Evolutionary conservation across 2,113 vertebrate genomes (phyloP), one percentile per base, ranked within the genome.

Genomic region (Hepsetus odoe): DNA sequence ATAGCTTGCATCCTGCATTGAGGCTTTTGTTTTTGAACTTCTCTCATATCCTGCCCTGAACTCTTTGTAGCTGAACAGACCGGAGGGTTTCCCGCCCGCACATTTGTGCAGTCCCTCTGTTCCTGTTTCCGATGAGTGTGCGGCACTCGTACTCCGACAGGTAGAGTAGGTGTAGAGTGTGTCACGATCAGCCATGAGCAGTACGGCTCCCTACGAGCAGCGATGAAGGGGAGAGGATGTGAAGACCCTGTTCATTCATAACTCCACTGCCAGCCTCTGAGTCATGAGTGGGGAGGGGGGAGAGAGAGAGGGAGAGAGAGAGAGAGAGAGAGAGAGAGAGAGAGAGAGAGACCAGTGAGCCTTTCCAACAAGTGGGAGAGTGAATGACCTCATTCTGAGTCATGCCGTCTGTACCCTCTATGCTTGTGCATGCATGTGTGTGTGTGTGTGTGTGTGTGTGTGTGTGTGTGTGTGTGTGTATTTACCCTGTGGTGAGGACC

Each of bases 341-440:
- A 20, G 53, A 68, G 61, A 73, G 55, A 66, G 72, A 71, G 53
- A 76, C 49, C 67, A 55, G 35, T 69, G n/a, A n/a, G 53, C 40
- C 62, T 33, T 51, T 69, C 58, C 72, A 68, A 76, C 22, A 68
- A 82, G 76, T 72, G 72, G 76, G 75, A 75, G 83, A 79, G 64
- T 72, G 53, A 59, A 51, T 85, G 80, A 82, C 77, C 83, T 85
- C 73, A 76, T 80, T 80, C 77, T 85, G 80, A 82, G 83, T 85
- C 83, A 85, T 42, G 26, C 20, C 38, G 64, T 14, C 68, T 62
- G 77, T 68, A 68, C 62, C 53, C 73, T 80, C n/a, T n/a, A n/a
- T n/a, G n/a, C n/a, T n/a, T n/a, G n/a, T n/a, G n/a, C n/a, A n/a
- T n/a, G n/a, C n/a, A n/a, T 72, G 65, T 65, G 67, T 44, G 12